phyloP scores from a whole-genome alignment of 30 jellyfish, hydroid and myxozoan genomes.

The Cassiopea xamachana region DNA sequence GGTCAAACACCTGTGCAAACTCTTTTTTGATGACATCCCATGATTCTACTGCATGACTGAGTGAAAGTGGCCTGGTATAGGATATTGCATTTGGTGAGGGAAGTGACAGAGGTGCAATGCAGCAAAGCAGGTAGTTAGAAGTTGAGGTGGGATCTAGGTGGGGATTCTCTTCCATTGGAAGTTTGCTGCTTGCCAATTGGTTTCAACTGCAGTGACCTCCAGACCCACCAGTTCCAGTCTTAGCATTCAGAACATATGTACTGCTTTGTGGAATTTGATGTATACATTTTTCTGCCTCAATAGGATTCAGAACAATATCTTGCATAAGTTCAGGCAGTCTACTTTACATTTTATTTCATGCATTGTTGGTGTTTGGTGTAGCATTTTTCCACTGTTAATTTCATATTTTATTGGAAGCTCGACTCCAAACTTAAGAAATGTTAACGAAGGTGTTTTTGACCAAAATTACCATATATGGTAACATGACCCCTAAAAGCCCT shows the following conservation, averaged over 20 bases:
- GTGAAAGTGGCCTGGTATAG: not conserved
- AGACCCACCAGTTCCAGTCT: not conserved
- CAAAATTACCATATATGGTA: not conserved
- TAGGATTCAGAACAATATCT: not conserved
- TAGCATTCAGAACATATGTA: not conserved
- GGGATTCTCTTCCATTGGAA: not conserved
- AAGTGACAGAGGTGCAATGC: not conserved
- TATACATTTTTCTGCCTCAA: not conserved
- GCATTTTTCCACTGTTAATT: not conserved
- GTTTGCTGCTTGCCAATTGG: not conserved
- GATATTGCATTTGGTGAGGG: not conserved
- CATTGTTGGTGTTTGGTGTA: too few species aligned
- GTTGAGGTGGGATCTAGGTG: not conserved
- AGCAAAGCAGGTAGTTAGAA: not conserved
- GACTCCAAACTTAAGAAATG: too few species aligned
- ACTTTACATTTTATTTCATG: not conserved
- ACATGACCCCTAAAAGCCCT: not conserved
- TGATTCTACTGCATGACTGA: too few species aligned
- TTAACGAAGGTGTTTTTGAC: not conserved
- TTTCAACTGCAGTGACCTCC: not conserved
- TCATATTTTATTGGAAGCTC: too few species aligned
- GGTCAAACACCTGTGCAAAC: too few species aligned
- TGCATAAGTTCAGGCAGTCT: not conserved
- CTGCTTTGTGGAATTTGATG: not conserved
- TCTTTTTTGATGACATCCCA: too few species aligned